A percentile compares a stretch with the other conserved stretches of the same genome.
Evolutionary conservation across 2,797 vertebrate genomes (phyloP).

Genomic region (Acanthiza pusilla): DNA sequence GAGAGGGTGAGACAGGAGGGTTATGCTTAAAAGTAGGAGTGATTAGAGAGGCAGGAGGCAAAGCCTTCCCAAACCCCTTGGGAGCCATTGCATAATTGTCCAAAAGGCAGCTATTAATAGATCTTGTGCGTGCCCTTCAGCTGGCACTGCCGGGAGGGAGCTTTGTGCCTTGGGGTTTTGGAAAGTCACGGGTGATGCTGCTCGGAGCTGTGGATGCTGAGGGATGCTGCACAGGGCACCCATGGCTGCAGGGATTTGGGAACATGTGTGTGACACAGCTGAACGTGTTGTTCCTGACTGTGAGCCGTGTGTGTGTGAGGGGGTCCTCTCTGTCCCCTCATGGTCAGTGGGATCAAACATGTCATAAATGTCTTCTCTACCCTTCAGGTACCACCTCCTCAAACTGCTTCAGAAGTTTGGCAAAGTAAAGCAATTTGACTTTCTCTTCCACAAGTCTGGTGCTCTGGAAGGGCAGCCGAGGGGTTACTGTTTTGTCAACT

Average conservation of each 20-base stretch:
- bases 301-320: accelerated
- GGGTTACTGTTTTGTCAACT: conserved; percentile 98
- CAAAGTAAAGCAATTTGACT: conserved; percentile 97
- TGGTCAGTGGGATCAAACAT: neutral
- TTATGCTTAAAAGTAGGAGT: neutral
- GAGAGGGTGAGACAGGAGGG: neutral
- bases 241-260: neutral
- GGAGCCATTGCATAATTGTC: neutral
- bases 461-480: conserved; percentile 96
- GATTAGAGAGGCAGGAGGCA: neutral
- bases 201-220: neutral
- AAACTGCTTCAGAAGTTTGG: conserved; percentile 97
- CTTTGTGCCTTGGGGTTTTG: neutral
- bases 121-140: neutral
- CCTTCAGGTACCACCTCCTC: conserved; percentile 89
- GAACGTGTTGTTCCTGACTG: neutral
- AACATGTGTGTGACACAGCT: neutral
- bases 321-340: neutral
- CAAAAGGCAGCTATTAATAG: neutral
- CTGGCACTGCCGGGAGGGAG: neutral
- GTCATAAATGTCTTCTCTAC: neutral
- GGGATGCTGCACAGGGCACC: neutral
- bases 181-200: neutral
- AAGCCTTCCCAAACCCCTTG: neutral
- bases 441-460: conserved; percentile 97